Evolutionary conservation across 2,113 vertebrate species (phyloP).

Genomic region (Siniperca chuatsi): DNA sequence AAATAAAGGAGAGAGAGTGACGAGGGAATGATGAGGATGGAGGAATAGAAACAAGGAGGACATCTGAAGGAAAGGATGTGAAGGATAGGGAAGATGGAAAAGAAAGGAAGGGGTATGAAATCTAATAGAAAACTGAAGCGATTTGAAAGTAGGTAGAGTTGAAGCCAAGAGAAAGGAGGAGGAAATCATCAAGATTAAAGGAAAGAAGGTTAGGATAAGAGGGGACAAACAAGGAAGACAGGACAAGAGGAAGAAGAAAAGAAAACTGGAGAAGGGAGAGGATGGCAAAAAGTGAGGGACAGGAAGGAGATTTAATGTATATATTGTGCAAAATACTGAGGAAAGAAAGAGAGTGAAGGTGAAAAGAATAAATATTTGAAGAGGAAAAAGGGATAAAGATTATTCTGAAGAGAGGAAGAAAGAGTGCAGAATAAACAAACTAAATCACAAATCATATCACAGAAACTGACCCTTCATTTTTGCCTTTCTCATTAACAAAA

Average conservation of each 20-base stretch:
- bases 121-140: neutral
- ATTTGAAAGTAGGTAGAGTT: neutral
- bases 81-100: neutral
- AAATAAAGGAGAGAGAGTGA: conserved; percentile 12
- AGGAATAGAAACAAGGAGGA: conserved; percentile 23
- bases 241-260: neutral
- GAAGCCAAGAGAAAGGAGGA: neutral
- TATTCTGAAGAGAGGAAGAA: too few relatives aligned
- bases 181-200: conserved; percentile 26
- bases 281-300: neutral
- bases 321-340: neutral
- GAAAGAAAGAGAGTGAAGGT: neutral
- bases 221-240: neutral
- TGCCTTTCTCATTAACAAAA: conserved; percentile 4
- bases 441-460: neutral
- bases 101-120: neutral
- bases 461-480: neutral
- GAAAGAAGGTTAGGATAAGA: neutral
- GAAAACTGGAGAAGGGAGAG: neutral
- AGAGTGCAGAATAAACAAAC: neutral
- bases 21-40: conserved; percentile 13
- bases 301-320: neutral
- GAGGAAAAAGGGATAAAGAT: neutral
- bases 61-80: conserved; percentile 16
- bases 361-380: neutral